Evolutionary conservation across 2,797 vertebrate species (phyloP).

Genomic region (Arnoldichthys spilopterus): DNA sequence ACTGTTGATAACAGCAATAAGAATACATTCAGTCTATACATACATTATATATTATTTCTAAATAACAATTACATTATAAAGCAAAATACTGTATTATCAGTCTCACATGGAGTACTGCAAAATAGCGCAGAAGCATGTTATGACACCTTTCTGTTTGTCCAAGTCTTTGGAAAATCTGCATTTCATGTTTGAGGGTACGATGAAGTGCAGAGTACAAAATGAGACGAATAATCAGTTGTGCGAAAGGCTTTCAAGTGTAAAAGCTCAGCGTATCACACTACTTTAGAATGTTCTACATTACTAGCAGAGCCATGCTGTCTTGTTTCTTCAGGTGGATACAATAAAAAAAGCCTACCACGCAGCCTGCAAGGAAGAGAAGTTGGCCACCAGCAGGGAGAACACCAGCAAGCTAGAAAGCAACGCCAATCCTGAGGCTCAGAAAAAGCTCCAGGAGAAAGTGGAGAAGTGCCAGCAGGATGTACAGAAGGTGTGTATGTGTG

Average conservation of each 20-base stretch:
- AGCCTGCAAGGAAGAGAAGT: slow-evolving; percentile 95
- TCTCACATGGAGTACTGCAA: too few species aligned
- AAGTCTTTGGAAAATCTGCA: too few species aligned
- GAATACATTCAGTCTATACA: too few species aligned
- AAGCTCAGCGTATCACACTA: neutral
- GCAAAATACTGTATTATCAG: too few species aligned
- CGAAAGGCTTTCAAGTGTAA: neutral
- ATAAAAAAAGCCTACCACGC: slow-evolving; percentile 92
- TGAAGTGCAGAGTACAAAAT: neutral
- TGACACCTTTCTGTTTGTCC: too few species aligned
- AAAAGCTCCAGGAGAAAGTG: slow-evolving; percentile 97
- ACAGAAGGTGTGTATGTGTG: slow-evolving; percentile 87
- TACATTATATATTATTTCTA: too few species aligned
- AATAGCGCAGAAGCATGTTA: too few species aligned
- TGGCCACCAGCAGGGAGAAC: slow-evolving; percentile 89
- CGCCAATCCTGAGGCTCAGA: slow-evolving; percentile 90
- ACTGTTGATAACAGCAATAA: too few species aligned
- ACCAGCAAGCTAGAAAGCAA: slow-evolving; percentile 92
- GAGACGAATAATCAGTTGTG: neutral
- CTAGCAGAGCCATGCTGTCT: neutral
- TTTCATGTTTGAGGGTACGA: too few species aligned
- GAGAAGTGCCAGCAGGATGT: slow-evolving; percentile 96
- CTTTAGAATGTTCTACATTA: neutral
- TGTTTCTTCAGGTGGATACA: slow-evolving; percentile 77
- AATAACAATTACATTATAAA: too few species aligned